phyloP scores from a whole-genome alignment of 2,888 invertebrate genomes.

The Metellina segmentata region DNA sequence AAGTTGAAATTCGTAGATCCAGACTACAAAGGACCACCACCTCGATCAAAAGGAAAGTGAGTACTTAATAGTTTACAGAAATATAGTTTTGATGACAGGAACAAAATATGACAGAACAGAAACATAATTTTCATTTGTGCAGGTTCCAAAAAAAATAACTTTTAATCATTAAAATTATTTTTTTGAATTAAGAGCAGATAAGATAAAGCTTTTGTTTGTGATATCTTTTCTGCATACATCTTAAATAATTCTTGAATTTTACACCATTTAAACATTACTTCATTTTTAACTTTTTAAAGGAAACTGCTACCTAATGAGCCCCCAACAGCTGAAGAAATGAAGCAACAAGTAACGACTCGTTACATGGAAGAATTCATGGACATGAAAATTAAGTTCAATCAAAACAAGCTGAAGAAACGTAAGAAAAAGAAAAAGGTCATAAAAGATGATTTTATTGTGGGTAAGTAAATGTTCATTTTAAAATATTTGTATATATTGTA shows the following conservation, averaged over 20 bases:
- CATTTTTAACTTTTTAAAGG: background rate
- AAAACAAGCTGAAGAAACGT: slow-evolving; percentile 47
- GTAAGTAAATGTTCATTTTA: slow-evolving; percentile 8
- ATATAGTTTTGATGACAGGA: background rate
- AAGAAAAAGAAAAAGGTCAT: slow-evolving; percentile 66
- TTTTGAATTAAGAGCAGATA: too few relatives aligned
- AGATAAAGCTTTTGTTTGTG: too few relatives aligned
- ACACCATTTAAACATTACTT: background rate
- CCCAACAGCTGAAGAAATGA: slow-evolving; percentile 22
- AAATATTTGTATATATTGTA: background rate
- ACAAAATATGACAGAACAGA: too few relatives aligned
- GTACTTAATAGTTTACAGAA: background rate
- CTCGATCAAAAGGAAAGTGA: slow-evolving; percentile 24
- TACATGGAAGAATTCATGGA: slow-evolving; percentile 48
- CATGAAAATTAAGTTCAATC: slow-evolving; percentile 49
- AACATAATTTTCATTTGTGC: too few relatives aligned
- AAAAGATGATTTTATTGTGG: slow-evolving; percentile 69
- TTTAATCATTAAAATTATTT: too few relatives aligned
- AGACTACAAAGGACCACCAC: slow-evolving; percentile 38
- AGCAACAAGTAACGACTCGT: slow-evolving; percentile 50
- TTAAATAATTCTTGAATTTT: too few relatives aligned
- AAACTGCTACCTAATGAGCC: slow-evolving; percentile 51
- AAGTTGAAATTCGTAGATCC: slow-evolving; percentile 76
- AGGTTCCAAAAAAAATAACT: too few relatives aligned
- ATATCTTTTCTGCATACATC: too few relatives aligned